Evolutionary conservation across 2,888 invertebrate species (phyloP), one percentile per base, ranked within the genome.

Genomic region (Rutpela maculata): DNA sequence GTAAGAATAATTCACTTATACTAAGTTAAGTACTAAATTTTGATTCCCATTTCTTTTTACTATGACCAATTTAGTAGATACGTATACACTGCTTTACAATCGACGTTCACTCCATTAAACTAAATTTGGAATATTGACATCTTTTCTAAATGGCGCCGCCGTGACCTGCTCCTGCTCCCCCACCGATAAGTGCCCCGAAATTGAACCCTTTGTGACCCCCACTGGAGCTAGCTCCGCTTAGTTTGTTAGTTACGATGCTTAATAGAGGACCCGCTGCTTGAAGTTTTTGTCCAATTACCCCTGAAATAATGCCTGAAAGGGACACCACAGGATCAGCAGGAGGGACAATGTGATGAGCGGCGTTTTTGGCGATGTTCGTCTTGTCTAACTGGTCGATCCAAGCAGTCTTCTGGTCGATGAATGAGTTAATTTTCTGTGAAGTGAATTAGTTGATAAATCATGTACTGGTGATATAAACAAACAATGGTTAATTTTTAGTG

Each of bases 371-470:
- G 84, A 95, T 93, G 90, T 96, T 96, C 82, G 93, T 90, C 70
- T 91, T 92, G 89, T 96, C 96, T 87, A 96, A 89, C 68, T 93
- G 92, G 74, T 92, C 91, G 77, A 96, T 91, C 84, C 94, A 92
- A 43, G 92, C 92, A 56, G 95, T 96, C 90, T 96, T 96, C 69
- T 95, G 93, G 86, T 96, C 96, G 90, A 96, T 92, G 89, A 95
- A 92, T 80, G 94, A 93, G 91, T 96, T 95, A 91, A 96, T 92
- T 94, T 96, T 96, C 96, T 96, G 92, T 81, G 92, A 87, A 83
- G 79, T 69, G 55, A 57, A 62, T 74, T 43, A 63, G 57, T 66
- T 65, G 65, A 74, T 80, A 38, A 77, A 55, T 62, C 50, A 68
- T 68, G 74, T 3, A 18, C 0, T 56, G 17, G 50, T 69, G 66